Conservation (phyloP, 2,113 vertebrate genomes). For the Tetrao urogallus region DNA sequence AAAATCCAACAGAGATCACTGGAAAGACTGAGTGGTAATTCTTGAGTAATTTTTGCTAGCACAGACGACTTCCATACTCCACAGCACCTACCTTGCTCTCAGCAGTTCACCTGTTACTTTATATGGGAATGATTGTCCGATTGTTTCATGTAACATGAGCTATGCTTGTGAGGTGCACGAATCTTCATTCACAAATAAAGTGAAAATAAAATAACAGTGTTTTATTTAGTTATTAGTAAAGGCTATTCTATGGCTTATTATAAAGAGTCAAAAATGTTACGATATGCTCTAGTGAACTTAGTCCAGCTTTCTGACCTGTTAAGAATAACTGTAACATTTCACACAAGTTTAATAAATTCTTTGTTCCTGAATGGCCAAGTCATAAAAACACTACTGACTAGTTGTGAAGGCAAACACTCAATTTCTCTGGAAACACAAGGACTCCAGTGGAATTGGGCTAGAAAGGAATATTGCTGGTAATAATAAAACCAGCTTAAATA, state of each 20-base stretch:
- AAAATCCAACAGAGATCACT: not conserved
- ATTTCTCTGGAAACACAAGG: not conserved
- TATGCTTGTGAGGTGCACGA: not conserved
- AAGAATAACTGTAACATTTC: not conserved
- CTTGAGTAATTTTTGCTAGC: not conserved
- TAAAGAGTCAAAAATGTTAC: not conserved
- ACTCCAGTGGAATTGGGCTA: not conserved
- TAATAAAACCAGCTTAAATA: not conserved
- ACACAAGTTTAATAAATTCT: not conserved
- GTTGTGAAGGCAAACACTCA: not conserved
- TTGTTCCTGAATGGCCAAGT: not conserved
- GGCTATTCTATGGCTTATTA: not conserved
- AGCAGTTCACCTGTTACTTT: not conserved
- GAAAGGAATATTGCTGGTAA: not conserved
- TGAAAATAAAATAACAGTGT: not conserved
- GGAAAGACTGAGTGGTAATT: not conserved
- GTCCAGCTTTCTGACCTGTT: not conserved
- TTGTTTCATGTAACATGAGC: not conserved
- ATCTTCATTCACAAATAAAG: not conserved
- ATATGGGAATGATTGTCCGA: not conserved
- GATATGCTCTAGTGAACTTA: not conserved
- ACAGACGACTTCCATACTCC: not conserved
- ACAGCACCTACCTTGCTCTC: not conserved
- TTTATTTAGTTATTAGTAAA: not conserved
- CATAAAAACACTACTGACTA: not conserved